phyloP scores from a whole-genome alignment of 2,113 vertebrate genomes.

The Morone chrysops region DNA sequence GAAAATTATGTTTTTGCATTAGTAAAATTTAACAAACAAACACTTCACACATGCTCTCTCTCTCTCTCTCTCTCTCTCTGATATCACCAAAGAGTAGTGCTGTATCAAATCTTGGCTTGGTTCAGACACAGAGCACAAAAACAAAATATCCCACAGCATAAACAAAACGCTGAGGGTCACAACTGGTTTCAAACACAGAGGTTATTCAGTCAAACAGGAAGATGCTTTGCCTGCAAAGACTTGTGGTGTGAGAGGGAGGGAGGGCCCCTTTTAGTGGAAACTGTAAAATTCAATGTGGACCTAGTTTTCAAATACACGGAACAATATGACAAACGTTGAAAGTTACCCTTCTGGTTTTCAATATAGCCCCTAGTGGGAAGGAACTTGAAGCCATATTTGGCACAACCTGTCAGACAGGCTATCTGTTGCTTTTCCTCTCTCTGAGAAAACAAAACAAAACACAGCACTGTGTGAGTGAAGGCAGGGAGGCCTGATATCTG shows the following conservation, averaged over 20 bases:
- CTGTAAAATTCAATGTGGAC: conserved; percentile 42
- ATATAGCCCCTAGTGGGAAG: conserved; percentile 32
- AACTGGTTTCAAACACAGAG: conserved; percentile 42
- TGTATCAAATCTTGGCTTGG: conserved; percentile 29
- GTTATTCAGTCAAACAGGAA: conserved; percentile 51
- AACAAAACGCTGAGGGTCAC: conserved; percentile 28
- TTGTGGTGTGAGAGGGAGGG: conserved; percentile 28
- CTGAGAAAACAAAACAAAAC: background rate
- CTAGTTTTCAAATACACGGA: conserved; percentile 41
- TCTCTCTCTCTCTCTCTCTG: background rate
- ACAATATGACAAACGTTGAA: conserved; percentile 30
- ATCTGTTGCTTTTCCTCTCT: conserved; percentile 47
- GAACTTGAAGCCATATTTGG: conserved; percentile 57
- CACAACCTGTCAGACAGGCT: conserved; percentile 65
- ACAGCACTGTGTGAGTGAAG: conserved; percentile 23
- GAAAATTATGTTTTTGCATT: conserved; percentile 46
- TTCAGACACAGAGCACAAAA: conserved; percentile 45
- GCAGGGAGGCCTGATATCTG: conserved; percentile 20
- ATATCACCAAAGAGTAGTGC: conserved; percentile 16
- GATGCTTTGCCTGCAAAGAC: conserved; percentile 81
- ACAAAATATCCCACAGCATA: conserved; percentile 39
- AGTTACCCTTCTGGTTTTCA: conserved; percentile 43
- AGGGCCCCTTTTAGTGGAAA: conserved; percentile 35
- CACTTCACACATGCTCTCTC: background rate
- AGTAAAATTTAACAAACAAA: conserved; percentile 17